Evolutionary conservation across 2,113 vertebrate genomes (phyloP).

Genomic region (Mionectes macconnelli): DNA sequence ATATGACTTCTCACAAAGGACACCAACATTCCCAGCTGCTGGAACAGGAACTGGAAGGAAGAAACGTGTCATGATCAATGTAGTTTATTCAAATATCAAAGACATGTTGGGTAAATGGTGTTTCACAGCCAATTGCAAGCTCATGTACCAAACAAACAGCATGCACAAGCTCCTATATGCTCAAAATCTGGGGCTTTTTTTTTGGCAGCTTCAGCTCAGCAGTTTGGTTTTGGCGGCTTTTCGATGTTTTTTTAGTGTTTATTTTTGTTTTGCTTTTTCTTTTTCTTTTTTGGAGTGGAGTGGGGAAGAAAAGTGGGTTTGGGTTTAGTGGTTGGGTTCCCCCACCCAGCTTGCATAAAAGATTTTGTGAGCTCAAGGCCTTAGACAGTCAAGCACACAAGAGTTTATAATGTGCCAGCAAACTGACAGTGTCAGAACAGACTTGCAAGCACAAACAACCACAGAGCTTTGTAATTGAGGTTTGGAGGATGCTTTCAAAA

Average conservation of each 20-base stretch:
- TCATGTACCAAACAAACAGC: neutral
- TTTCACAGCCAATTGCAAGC: neutral
- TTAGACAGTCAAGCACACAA: neutral
- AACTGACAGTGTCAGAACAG: neutral
- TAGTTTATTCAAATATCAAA: neutral
- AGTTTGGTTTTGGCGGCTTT: neutral
- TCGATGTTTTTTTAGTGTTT: neutral
- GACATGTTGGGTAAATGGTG: fast-evolving
- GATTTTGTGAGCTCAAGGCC: neutral
- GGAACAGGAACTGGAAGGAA: slow-evolving; percentile 89
- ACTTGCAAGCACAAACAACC: neutral
- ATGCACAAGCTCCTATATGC: neutral
- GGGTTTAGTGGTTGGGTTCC: neutral
- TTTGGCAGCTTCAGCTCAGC: neutral
- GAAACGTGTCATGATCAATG: neutral
- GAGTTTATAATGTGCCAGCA: neutral
- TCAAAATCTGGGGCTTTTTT: neutral
- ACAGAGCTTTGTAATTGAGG: neutral
- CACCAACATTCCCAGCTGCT: slow-evolving; percentile 97
- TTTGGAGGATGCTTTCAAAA: neutral
- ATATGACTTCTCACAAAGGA: slow-evolving; percentile 98
- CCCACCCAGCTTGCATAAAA: neutral
- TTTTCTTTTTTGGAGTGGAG: neutral
- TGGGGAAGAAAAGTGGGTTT: neutral
- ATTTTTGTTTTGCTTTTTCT: neutral